Evolutionary conservation across 2,797 vertebrate genomes (phyloP).

Genomic region (Erpetoichthys calabaricus): DNA sequence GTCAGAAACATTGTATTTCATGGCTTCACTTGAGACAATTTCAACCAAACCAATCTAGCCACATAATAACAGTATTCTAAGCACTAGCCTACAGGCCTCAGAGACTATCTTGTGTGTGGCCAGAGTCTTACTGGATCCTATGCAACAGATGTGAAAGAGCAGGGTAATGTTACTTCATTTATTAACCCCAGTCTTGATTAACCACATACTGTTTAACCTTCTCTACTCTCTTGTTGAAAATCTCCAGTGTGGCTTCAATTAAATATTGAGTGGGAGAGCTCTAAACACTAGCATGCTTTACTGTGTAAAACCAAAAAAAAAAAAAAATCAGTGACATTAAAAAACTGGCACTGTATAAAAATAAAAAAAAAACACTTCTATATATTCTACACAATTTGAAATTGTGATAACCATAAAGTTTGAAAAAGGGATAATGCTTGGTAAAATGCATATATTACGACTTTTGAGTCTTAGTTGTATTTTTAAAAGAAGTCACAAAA

Average conservation of each 20-base stretch:
- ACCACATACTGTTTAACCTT: slow-evolving; percentile 18
- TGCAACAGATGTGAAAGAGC: slow-evolving; percentile 42
- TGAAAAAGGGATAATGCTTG: no score
- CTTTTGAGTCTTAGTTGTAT: no score
- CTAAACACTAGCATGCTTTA: no score
- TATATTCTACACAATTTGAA: no score
- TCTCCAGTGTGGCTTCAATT: background rate
- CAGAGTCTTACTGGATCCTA: slow-evolving; percentile 34
- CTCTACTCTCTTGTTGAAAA: slow-evolving; percentile 3
- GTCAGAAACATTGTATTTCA: slow-evolving; percentile 44
- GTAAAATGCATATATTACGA: no score
- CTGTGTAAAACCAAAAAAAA: no score
- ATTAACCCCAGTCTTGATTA: slow-evolving; percentile 31
- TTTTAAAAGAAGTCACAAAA: no score
- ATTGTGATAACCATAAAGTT: no score
- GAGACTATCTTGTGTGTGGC: slow-evolving; percentile 60
- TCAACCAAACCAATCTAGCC: slow-evolving; percentile 47
- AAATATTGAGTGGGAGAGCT: no score
- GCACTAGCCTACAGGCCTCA: slow-evolving; percentile 34
- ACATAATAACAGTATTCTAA: slow-evolving; percentile 57
- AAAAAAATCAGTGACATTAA: no score
- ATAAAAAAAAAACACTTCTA: no score
- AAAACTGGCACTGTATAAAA: no score
- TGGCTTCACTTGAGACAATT: slow-evolving; percentile 52
- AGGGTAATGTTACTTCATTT: slow-evolving; percentile 43